Conservation (phyloP, 2,888 invertebrate genomes). For the Baronia brevicornis region DNA sequence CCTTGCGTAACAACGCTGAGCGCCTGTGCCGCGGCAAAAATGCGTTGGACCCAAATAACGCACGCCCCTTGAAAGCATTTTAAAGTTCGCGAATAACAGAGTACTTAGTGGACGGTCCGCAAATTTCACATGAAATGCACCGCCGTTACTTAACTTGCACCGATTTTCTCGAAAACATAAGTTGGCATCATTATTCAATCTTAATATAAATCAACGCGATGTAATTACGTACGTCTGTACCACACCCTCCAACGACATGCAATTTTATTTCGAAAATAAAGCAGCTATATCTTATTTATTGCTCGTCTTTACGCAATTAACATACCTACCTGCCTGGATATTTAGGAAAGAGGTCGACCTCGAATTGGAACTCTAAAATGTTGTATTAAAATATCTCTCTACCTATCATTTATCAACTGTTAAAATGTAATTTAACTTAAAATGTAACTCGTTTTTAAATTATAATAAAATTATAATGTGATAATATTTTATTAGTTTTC, state of each 20-base stretch:
- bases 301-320: constrained; percentile 52
- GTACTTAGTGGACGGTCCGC: constrained; percentile 33
- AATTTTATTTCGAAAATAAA: constrained; percentile 63
- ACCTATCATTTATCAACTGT: constrained; percentile 13
- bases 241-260: constrained; percentile 62
- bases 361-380: constrained; percentile 38
- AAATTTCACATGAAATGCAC: constrained; percentile 41
- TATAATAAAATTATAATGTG: constrained; percentile 13
- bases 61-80: constrained; percentile 62
- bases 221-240: constrained; percentile 53
- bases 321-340: constrained; percentile 32
- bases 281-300: constrained; percentile 59
- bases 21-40: constrained; percentile 57
- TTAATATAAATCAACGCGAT: constrained; percentile 64
- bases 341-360: constrained; percentile 54
- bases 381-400: constrained; percentile 14
- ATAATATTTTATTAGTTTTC: constrained; percentile 12
- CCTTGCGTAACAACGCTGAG: constrained; percentile 63
- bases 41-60: constrained; percentile 61
- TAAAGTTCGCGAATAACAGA: constrained; percentile 54
- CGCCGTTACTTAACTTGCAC: constrained; percentile 49
- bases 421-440: too few relatives aligned
- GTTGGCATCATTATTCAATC: constrained; percentile 42
- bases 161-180: constrained; percentile 51
- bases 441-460: too few relatives aligned